phyloP scores from a whole-genome alignment of 35 echinoderm and acorn worm species.

The Diadema setosum region DNA sequence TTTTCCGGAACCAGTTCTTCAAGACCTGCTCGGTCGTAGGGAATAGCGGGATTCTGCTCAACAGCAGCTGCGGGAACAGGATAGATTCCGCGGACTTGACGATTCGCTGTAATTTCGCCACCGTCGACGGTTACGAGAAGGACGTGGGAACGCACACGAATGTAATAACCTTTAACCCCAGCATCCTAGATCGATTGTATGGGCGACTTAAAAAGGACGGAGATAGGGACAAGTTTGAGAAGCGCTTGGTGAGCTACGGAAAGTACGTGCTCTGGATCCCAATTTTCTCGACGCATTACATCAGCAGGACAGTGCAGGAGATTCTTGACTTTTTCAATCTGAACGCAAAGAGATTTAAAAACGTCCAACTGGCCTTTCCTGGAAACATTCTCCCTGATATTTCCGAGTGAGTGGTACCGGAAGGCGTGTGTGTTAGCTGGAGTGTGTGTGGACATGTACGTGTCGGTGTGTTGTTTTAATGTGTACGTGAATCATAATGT shows the following conservation, averaged over 20 bases:
- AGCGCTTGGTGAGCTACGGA: constrained; percentile 53
- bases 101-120: constrained; percentile 91
- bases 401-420: constrained; percentile 77
- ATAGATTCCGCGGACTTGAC: constrained; percentile 80
- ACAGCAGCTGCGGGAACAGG: constrained; percentile 66
- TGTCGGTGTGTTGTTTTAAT: too few species aligned
- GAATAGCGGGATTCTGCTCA: constrained; percentile 83
- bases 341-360: constrained; percentile 47
- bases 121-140: constrained; percentile 59
- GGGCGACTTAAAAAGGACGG: constrained; percentile 19
- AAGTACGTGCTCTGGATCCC: constrained; percentile 91
- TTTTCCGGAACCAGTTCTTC: constrained; percentile 67
- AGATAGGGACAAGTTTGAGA: constrained; percentile 43
- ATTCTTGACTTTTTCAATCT: constrained; percentile 77
- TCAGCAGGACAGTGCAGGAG: constrained; percentile 62
- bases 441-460: too few species aligned
- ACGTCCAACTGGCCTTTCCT: constrained; percentile 94
- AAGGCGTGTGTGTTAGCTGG: too few species aligned
- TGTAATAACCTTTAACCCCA: constrained; percentile 93
- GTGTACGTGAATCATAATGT: too few species aligned
- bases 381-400: constrained; percentile 89
- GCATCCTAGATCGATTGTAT: constrained; percentile 75
- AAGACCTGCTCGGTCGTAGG: constrained; percentile 86
- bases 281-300: constrained; percentile 62
- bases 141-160: constrained; percentile 88